Evolutionary conservation across 2,113 vertebrate species (phyloP), one percentile per base, ranked within the genome.

Genomic region (Rhinoptilus africanus): DNA sequence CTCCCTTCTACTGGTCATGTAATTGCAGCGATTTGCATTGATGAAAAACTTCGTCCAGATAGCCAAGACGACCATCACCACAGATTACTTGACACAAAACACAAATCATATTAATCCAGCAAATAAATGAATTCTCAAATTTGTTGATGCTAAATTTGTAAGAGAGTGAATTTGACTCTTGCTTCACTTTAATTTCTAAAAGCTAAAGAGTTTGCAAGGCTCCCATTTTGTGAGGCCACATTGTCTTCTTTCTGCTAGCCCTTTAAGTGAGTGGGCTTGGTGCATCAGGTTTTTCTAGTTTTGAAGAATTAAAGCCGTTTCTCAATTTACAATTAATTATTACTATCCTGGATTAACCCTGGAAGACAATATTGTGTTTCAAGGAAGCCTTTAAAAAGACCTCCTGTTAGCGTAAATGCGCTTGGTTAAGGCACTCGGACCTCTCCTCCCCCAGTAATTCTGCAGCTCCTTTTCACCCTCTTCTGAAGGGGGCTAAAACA

Each of bases 251-350:
- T 84, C 74, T 96, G 91, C 96, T 96, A 95, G 93, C 81, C 96
- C 96, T 97, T 95, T 96, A 97, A 96, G 85, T 16, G 85, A 97
- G 95, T 96, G 96, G 95, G 91, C 85, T 96, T 88, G 94, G 97
- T 82, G 90, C 94, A 98, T 98, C 98, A 98, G 97, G 98, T 98
- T 98, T 98, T 98, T 98, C 98, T 96, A 97, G 98, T 98, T 98
- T 98, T 97, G 94, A 95, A 98, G 98, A 98, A 98, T 98, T 97
- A 98, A 98, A 98, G 98, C 97, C 35, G 84, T 98, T 99, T 98
- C 98, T 99, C 99, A 98, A 98, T 98, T 99, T 99, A 98, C 98
- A 99, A 98, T 98, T 99, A 99, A 99, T 99, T 98, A 98, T 98
- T 97, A 96, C 91, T 98, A 98, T 97, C 97, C 97, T 97, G 97